Percentiles rank a stretch among this genome's conserved stretches.
These are phyloP conservation scores for Drosophila nasuta DNA, from an alignment of 1,140 invertebrate genomes.

Conservation along the genomic window DNA sequence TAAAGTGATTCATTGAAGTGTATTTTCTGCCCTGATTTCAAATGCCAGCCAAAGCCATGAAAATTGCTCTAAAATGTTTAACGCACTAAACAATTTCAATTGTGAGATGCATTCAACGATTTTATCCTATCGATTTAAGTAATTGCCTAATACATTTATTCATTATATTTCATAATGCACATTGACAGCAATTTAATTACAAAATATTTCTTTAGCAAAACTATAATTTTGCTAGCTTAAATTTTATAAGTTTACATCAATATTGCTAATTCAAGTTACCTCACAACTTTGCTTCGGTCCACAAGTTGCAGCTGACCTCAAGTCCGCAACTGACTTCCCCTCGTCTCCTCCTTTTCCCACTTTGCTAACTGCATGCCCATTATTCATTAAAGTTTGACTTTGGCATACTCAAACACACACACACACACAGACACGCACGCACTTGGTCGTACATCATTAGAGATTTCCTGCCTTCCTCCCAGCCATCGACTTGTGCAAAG, in stretches of 20 bases:
- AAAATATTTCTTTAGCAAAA: too few species aligned
- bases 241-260: not conserved
- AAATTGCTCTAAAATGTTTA: slow-evolving; percentile 4
- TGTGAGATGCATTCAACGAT: not conserved
- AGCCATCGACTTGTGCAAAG: slow-evolving; percentile 28
- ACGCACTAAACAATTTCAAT: slow-evolving; percentile 5
- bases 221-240: not conserved
- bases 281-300: slow-evolving; percentile 1
- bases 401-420: slow-evolving; percentile 23
- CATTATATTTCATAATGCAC: not conserved
- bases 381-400: slow-evolving; percentile 65
- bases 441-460: slow-evolving; percentile 40
- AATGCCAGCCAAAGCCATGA: not conserved
- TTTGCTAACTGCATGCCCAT: slow-evolving; percentile 32
- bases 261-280: not conserved
- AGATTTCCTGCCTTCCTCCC: slow-evolving; percentile 25
- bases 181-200: not conserved
- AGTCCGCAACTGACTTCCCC: not conserved
- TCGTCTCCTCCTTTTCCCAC: not conserved
- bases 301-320: slow-evolving; percentile 17
- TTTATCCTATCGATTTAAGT: not conserved
- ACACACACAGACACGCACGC: slow-evolving; percentile 2
- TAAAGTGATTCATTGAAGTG: slow-evolving; percentile 47
- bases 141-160: not conserved
- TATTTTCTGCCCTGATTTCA: slow-evolving; percentile 32